Evolutionary conservation across 2,113 vertebrate genomes (phyloP).

Genomic region (Coreoperca whiteheadi): DNA sequence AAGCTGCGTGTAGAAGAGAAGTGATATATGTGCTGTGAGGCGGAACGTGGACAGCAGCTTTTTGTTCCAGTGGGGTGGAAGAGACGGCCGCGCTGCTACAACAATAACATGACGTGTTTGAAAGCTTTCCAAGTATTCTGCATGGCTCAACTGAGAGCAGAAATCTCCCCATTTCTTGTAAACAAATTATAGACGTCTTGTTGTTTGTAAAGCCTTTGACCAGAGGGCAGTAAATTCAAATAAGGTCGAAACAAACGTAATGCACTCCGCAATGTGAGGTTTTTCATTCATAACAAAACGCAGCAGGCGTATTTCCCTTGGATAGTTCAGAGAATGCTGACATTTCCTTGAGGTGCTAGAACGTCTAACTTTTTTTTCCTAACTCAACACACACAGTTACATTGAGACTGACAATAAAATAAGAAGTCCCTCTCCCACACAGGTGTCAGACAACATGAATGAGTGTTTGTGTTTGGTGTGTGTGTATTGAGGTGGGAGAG

Average conservation of each 20-base stretch:
- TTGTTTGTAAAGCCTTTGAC: conserved; percentile 14
- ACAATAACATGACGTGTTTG: conserved; percentile 69
- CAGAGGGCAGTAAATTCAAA: neutral
- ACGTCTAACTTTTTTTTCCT: neutral
- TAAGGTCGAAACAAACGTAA: neutral
- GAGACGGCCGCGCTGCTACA: conserved; percentile 33
- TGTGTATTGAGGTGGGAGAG: neutral
- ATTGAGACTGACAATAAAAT: conserved; percentile 24
- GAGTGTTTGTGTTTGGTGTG: conserved; percentile 19
- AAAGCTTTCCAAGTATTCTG: conserved; percentile 54
- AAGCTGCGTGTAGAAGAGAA: conserved; percentile 49
- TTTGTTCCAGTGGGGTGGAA: conserved; percentile 70
- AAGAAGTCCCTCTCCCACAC: conserved; percentile 22
- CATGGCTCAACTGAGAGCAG: conserved; percentile 29
- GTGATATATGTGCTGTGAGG: conserved; percentile 62
- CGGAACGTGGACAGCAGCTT: conserved; percentile 60
- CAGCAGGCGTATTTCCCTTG: neutral
- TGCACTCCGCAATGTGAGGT: neutral
- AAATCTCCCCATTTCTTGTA: conserved; percentile 35
- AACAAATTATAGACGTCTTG: conserved; percentile 40
- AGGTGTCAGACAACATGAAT: conserved; percentile 43
- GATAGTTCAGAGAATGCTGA: neutral
- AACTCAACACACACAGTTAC: conserved; percentile 42
- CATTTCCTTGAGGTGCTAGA: neutral
- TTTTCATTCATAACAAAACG: conserved; percentile 12